phyloP scores from a whole-genome alignment of 1,140 invertebrate species.

The Pogonognathellus flavescens region DNA sequence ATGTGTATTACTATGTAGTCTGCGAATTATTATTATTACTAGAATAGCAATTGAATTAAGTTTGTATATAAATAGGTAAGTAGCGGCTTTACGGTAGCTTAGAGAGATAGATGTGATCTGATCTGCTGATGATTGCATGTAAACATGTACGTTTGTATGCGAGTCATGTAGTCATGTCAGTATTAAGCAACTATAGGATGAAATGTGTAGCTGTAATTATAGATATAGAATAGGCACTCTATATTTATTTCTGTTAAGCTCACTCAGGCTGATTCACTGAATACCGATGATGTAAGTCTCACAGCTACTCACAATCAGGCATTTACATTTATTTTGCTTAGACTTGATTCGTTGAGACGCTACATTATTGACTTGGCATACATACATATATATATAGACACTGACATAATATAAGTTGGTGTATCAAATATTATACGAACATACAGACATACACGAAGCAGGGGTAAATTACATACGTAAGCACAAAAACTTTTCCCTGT shows the following conservation, averaged over 20 bases:
- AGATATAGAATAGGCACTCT: too few species aligned
- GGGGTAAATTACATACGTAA: slow-evolving; percentile 10
- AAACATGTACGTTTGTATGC: slow-evolving; percentile 39
- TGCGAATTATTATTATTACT: not conserved
- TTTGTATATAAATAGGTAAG: not conserved
- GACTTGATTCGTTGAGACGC: not conserved
- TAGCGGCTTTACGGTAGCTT: slow-evolving; percentile 19
- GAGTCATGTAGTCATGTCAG: not conserved
- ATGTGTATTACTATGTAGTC: slow-evolving; percentile 7
- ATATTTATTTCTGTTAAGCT: not conserved
- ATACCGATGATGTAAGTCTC: not conserved
- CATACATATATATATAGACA: slow-evolving; percentile 29
- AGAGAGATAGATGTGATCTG: slow-evolving; percentile 37
- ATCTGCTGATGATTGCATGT: slow-evolving; percentile 47
- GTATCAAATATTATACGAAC: slow-evolving; percentile 34
- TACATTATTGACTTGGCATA: slow-evolving; percentile 31
- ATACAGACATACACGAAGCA: slow-evolving; percentile 44
- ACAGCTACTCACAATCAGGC: not conserved
- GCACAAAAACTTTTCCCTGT: slow-evolving; percentile 29
- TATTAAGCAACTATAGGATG: slow-evolving; percentile 11
- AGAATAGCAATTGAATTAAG: too few species aligned
- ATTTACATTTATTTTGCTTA: not conserved
- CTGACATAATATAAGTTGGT: not conserved
- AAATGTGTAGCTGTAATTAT: not conserved
- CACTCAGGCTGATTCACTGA: not conserved